Evolutionary conservation across 2,888 invertebrate species (phyloP), one percentile per base, ranked within the genome.

Genomic region (Mimas tiliae): DNA sequence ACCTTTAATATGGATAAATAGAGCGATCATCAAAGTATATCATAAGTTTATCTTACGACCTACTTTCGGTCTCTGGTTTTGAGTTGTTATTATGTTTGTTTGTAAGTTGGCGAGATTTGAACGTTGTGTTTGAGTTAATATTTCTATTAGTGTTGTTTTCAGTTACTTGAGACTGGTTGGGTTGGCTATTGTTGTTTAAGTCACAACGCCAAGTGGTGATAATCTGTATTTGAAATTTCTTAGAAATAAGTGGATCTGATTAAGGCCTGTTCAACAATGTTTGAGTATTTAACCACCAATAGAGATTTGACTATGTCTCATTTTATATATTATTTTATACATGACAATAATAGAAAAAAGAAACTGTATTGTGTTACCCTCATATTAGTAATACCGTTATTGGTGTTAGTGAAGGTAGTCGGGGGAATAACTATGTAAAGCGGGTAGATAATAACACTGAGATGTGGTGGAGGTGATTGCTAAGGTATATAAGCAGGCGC

Each of bases 111-210:
- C 2, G 7, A 16, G 16, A 33, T 33, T 52, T 33, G 0, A 14
- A 52, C n/a, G n/a, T 8, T 55, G 11, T 52, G 55, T 55, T 55
- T 55, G 55, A 55, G 9, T 34, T 55, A 34, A 55, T 55, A 55
- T 55, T 34, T 38, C 34, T 38, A 55, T 53, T 14, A 55, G 16
- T 55, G 34, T 55, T 55, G 55, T 53, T 14, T 53, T 12, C 33
- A 27, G 55, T 55, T 55, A 9, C 34, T 55, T 55, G 38, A n/a
- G 16, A 12, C 34, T 38, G 11, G 34, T 16, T 9, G 3, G 6
- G 16, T 34, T 9, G 21, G 0, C 27, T 33, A 33, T 51, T 51
- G 8, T 8, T 55, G 8, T 8, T 55, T 16, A 55, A 34, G 16
- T 34, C 14, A 55, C 34, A 16, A 16, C 34, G 14, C 14, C 48